phyloP scores from a whole-genome alignment of 2,113 vertebrate genomes.

The Gasterosteus nipponicus region DNA sequence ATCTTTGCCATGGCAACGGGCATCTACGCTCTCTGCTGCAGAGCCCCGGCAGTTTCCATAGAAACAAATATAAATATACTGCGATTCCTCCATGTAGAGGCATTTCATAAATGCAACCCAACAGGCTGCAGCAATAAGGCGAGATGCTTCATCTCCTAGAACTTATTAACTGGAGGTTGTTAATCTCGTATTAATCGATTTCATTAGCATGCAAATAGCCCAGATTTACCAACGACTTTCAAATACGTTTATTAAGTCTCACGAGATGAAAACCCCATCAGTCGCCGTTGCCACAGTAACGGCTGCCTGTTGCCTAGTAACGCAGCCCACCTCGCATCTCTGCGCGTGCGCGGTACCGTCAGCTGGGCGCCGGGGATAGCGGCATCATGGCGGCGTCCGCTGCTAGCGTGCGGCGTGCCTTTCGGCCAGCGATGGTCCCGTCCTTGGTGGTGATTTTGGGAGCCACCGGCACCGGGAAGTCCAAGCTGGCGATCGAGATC shows the following conservation, averaged over 20 bases:
- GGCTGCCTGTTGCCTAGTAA: conserved; percentile 68
- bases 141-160: neutral
- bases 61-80: conserved; percentile 64
- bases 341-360: conserved; percentile 66
- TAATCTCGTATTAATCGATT: neutral
- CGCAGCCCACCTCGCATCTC: conserved; percentile 35
- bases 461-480: conserved; percentile 93
- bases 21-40: conserved; percentile 53
- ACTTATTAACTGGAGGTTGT: neutral
- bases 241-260: neutral
- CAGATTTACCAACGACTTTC: neutral
- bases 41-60: conserved; percentile 73
- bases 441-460: conserved; percentile 91
- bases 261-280: conserved; percentile 4
- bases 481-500: conserved; percentile 89
- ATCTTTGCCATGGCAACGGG: conserved; percentile 75
- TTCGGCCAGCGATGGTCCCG: conserved; percentile 62
- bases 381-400: conserved; percentile 82
- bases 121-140: neutral
- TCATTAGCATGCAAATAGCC: neutral
- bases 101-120: neutral
- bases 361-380: conserved; percentile 29
- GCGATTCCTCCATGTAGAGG: neutral
- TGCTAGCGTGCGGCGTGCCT: conserved; percentile 50
- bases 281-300: conserved; percentile 58